A percentile compares a stretch with the other conserved stretches of the same genome.
Evolutionary conservation across 2,797 vertebrate genomes (phyloP).

Genomic region (Babyrousa celebensis): DNA sequence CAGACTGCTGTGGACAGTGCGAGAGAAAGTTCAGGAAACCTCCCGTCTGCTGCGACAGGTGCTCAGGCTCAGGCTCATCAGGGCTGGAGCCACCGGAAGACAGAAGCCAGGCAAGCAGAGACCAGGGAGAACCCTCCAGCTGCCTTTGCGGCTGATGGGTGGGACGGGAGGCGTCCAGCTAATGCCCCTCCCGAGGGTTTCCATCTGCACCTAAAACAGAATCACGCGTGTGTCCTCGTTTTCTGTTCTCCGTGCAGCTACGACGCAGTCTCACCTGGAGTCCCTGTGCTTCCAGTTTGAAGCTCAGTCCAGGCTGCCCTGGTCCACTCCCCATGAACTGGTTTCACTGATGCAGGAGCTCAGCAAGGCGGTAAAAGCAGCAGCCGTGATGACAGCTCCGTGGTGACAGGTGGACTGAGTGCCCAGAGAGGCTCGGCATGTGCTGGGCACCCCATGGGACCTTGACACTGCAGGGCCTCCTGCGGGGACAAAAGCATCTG

Average conservation of each 20-base stretch:
- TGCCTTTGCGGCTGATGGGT: rapidly evolving
- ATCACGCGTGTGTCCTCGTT: rapidly evolving
- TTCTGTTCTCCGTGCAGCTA: rapidly evolving
- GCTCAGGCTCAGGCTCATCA: neutral
- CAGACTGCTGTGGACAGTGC: rapidly evolving
- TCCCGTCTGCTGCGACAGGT: too few species aligned
- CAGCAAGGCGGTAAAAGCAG: neutral
- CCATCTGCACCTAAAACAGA: rapidly evolving
- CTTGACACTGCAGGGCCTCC: neutral
- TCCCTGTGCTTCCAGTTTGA: neutral
- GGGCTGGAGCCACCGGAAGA: rapidly evolving
- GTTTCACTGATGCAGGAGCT: rapidly evolving
- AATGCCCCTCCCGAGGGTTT: too few species aligned
- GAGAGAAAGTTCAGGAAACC: neutral
- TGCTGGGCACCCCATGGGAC: neutral
- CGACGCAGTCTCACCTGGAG: neutral
- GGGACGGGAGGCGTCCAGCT: neutral
- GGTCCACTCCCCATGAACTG: rapidly evolving
- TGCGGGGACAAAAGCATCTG: neutral
- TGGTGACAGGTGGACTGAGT: rapidly evolving
- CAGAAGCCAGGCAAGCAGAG: rapidly evolving
- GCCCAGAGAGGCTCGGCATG: rapidly evolving
- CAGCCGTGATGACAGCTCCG: rapidly evolving
- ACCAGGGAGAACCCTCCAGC: neutral
- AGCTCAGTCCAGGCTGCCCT: rapidly evolving